These are phyloP conservation scores for Nemoura dubitans DNA, from an alignment of 2,888 invertebrate genomes.

Conservation along the genomic window DNA sequence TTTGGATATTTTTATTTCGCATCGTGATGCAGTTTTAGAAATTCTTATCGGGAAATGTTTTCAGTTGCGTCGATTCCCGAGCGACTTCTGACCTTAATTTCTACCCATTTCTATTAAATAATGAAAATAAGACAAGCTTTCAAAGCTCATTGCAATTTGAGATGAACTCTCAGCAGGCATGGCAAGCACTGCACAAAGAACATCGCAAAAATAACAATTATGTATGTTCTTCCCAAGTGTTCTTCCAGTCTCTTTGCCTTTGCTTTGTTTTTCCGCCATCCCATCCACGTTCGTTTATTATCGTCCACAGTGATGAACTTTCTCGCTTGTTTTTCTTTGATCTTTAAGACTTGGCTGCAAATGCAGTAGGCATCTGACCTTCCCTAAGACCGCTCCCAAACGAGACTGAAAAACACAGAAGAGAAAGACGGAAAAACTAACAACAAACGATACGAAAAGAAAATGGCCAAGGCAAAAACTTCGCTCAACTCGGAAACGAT, in stretches of 20 bases:
- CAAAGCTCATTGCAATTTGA: background rate
- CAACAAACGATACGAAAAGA: background rate
- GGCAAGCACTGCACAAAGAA: background rate
- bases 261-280: background rate
- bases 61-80: background rate
- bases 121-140: background rate
- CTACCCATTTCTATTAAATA: background rate
- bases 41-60: background rate
- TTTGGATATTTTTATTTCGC: no score
- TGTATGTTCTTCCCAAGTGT: background rate
- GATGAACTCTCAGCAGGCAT: background rate
- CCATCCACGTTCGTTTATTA: background rate
- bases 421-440: background rate
- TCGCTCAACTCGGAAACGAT: background rate
- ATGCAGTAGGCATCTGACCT: background rate
- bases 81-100: background rate
- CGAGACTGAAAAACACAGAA: background rate
- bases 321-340: conserved; percentile 7
- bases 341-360: background rate
- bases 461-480: background rate
- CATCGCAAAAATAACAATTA: conserved; percentile 4
- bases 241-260: background rate
- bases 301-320: conserved; percentile 7
- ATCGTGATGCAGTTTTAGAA: background rate
- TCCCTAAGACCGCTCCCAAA: background rate